Percentiles rank a stretch among this genome's conserved stretches.
These are phyloP conservation scores for Hydropotes inermis DNA, from an alignment of 2,113 vertebrate species.

Conservation along the genomic window DNA sequence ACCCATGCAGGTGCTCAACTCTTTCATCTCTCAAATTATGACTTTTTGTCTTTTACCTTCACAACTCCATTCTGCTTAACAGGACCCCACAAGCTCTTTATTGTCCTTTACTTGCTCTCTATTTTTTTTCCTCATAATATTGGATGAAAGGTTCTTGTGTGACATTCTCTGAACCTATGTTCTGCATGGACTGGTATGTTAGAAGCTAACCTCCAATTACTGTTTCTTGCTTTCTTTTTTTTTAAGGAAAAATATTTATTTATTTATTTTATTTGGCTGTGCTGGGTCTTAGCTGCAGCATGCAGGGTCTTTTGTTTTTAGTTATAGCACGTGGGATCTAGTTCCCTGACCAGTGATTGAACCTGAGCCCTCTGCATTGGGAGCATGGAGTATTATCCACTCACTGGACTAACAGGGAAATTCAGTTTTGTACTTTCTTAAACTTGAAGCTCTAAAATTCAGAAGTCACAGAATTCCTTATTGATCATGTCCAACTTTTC, in stretches of 20 bases:
- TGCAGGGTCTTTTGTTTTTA: too few relatives aligned
- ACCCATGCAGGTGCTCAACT: neutral
- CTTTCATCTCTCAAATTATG: neutral
- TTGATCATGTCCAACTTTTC: neutral
- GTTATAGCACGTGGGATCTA: too few relatives aligned
- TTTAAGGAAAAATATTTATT: too few relatives aligned
- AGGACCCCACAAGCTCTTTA: neutral
- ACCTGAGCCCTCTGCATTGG: too few relatives aligned
- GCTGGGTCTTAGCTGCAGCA: too few relatives aligned
- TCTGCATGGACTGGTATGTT: neutral
- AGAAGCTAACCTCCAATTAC: neutral
- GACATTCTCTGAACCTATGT: neutral
- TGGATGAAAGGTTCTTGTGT: neutral
- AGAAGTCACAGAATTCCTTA: neutral
- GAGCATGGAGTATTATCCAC: too few relatives aligned
- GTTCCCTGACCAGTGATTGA: too few relatives aligned
- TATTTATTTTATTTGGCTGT: too few relatives aligned
- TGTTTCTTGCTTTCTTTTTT: neutral
- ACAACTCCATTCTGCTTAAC: neutral
- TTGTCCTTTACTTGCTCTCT: neutral
- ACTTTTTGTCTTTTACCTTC: neutral
- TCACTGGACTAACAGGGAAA: too few relatives aligned
- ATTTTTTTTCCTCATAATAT: neutral
- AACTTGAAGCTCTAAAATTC: neutral
- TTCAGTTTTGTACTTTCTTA: neutral